Conservation (phyloP, 2,888 invertebrate genomes). For the Esperia sulphurella region DNA sequence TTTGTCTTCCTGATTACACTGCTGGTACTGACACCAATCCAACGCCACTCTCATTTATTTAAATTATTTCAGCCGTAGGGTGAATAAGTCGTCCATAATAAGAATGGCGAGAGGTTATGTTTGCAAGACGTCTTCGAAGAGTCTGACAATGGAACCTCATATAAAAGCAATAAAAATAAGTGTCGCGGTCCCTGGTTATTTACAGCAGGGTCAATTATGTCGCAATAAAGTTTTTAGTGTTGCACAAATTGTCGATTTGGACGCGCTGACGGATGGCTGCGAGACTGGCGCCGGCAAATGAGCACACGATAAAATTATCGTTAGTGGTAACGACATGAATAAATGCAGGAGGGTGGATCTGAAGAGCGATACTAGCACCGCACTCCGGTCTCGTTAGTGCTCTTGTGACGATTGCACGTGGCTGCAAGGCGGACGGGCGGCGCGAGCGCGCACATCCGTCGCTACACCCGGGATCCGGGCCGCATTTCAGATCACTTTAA, state of each 20-base stretch:
- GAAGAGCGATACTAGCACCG: slow-evolving; percentile 40
- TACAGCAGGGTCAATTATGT: slow-evolving; percentile 72
- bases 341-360: slow-evolving; percentile 75
- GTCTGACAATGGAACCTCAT: slow-evolving; percentile 9
- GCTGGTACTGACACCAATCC: too few species aligned
- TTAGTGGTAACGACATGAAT: slow-evolving; percentile 81
- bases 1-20: too few species aligned
- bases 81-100: too few species aligned
- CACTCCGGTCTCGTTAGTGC: slow-evolving; percentile 64
- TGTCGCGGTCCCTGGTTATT: slow-evolving; percentile 49
- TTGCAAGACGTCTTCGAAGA: slow-evolving; percentile 4
- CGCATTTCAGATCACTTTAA: slow-evolving; percentile 22
- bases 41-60: too few species aligned
- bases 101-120: neutral
- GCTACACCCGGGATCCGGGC: slow-evolving; percentile 11
- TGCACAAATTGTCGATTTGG: slow-evolving; percentile 76
- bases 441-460: neutral
- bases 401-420: slow-evolving; percentile 55
- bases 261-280: slow-evolving; percentile 73
- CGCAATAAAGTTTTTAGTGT: slow-evolving; percentile 76
- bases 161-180: slow-evolving; percentile 32
- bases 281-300: slow-evolving; percentile 77
- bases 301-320: slow-evolving; percentile 81
- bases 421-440: slow-evolving; percentile 8
- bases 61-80: too few species aligned